Percentiles rank a stretch among this genome's conserved stretches.
Conservation (phyloP, 2,113 vertebrate species). For the Dasyurus viverrinus region DNA sequence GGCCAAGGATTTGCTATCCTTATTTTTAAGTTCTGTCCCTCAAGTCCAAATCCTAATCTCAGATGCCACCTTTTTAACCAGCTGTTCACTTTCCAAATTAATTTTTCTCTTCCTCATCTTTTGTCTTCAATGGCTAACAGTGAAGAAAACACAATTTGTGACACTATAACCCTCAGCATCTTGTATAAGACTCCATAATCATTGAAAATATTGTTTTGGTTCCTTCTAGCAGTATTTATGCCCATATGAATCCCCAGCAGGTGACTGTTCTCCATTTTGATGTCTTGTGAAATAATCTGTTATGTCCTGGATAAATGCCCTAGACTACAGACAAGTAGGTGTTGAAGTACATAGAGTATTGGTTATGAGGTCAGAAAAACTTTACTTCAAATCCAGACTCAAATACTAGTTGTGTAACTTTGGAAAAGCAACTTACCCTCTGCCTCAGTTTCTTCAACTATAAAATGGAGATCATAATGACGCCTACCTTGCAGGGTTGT, state of each 20-base stretch:
- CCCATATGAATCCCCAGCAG: not conserved
- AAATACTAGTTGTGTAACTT: not conserved
- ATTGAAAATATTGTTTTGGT: not conserved
- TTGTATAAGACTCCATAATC: not conserved
- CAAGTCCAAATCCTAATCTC: not conserved
- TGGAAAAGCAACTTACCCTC: not conserved
- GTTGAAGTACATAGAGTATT: not conserved
- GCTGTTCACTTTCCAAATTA: not conserved
- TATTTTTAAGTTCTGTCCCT: not conserved
- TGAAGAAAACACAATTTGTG: not conserved
- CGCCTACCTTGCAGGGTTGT: not conserved
- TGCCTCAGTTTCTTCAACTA: not conserved
- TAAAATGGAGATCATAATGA: not conserved
- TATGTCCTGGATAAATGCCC: not conserved
- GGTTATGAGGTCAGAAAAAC: not conserved
- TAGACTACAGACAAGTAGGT: not conserved
- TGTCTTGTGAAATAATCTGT: not conserved
- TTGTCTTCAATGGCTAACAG: not conserved
- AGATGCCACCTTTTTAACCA: not conserved
- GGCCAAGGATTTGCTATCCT: not conserved
- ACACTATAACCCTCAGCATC: not conserved
- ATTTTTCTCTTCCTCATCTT: not conserved
- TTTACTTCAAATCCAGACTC: not conserved
- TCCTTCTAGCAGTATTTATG: not conserved
- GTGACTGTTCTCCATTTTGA: not conserved